These are phyloP conservation scores for Bovichtus variegatus DNA, from an alignment of 2,797 vertebrate genomes.

Conservation along the genomic window DNA sequence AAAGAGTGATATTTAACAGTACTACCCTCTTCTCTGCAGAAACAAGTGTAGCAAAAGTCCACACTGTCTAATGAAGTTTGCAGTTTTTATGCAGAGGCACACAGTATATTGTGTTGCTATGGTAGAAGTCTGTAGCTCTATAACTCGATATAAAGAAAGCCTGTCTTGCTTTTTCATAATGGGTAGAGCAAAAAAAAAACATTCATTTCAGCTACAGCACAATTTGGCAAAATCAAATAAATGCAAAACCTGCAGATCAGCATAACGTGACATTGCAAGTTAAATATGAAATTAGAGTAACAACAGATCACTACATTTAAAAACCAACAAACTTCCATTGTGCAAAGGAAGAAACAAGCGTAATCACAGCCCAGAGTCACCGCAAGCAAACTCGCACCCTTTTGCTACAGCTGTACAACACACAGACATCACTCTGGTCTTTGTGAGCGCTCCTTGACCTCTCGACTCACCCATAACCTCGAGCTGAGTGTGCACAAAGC, in stretches of 20 bases:
- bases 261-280: not conserved
- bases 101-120: not conserved
- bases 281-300: not conserved
- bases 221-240: not conserved
- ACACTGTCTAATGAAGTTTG: not conserved
- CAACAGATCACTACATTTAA: not conserved
- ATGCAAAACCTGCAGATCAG: not conserved
- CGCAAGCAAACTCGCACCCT: not conserved
- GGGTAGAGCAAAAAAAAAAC: not conserved
- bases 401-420: not conserved
- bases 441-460: not conserved
- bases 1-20: not conserved
- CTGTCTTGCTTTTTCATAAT: not conserved
- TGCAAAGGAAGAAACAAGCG: not conserved
- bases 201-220: not conserved
- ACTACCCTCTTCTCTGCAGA: not conserved
- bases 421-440: not conserved
- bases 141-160: not conserved
- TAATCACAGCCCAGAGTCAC: not conserved
- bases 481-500: conserved; percentile 90
- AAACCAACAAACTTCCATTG: conserved; percentile 4
- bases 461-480: conserved; percentile 91
- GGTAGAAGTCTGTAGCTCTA: not conserved
- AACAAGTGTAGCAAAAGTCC: not conserved
- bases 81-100: not conserved